Evolutionary conservation across 2,888 invertebrate species (phyloP).

Genomic region (Leptopilina syphax): DNA sequence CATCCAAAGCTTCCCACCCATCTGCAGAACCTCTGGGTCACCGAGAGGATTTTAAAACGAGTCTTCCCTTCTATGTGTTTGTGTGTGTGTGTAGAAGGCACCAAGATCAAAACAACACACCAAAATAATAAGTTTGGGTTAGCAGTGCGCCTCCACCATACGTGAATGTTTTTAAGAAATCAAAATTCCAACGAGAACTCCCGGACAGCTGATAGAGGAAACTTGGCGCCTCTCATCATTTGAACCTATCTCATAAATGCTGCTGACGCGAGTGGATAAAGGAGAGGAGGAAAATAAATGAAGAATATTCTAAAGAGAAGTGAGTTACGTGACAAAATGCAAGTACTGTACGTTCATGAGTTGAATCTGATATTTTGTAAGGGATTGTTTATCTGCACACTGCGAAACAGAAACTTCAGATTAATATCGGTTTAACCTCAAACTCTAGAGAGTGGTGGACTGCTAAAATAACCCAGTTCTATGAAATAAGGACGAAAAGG

Average conservation of each 20-base stretch:
- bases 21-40: not conserved
- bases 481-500: too few species aligned
- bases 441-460: too few species aligned
- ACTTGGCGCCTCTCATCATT: constrained; percentile 3
- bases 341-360: too few species aligned
- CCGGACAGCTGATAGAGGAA: constrained; percentile 20
- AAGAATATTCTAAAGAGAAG: not conserved
- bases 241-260: not conserved
- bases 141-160: not conserved
- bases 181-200: constrained; percentile 5
- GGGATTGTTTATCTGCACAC: too few species aligned
- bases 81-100: not conserved
- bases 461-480: too few species aligned
- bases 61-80: not conserved
- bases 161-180: constrained; percentile 28
- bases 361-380: too few species aligned
- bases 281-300: not conserved
- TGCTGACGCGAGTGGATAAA: not conserved
- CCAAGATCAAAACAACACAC: not conserved
- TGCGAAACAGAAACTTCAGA: too few species aligned
- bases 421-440: too few species aligned
- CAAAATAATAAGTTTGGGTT: constrained; percentile 15
- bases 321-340: too few species aligned
- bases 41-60: constrained; percentile 7
- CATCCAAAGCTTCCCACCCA: constrained; percentile 19